Base-by-base conservation (phyloP, 2,113 vertebrate genomes). In the Spheniscus mendiculus region DNA sequence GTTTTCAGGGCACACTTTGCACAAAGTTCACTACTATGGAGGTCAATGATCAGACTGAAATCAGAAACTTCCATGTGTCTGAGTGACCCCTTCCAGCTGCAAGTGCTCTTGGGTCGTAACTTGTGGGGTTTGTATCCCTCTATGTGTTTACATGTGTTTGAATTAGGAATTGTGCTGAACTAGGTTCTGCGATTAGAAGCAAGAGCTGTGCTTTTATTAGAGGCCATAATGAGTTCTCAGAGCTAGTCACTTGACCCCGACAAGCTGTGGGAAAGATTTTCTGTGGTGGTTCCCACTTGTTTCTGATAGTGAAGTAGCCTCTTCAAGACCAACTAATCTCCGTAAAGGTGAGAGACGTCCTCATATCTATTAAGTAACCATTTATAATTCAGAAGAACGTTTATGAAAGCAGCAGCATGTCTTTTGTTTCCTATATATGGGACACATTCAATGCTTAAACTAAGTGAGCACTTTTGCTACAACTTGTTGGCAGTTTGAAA, bases 201-300 rank as follows among this genome's bases (percentile, higher is more conserved):
- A 92, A 95, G 88, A 93, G 44, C 73, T 87, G 44, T 87, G 81
- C 80, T 96, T 96, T 92, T 89, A 91, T 92, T 95, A 93, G 88
- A 92, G 53, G 44, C 69, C 52, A 53, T 70, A 93, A 92, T 78
- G 76, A 95, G 92, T 91, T 91, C 90, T 91, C 80, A 89, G 86
- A 90, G 80, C 18, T 32, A 78, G 45, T 83, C 93, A 89, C 90
- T 95, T 95, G 97, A 96, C 94, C 89, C 90, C 0, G 0, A 71
- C 73, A 93, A 97, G 77, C 86, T 96, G 83, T 91, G 80, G 95
- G 94, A 95, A 97, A 84, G 61, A 56, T 78, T 92, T 93, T 71
- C 76, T 84, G 0, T 59, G 65, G 69, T 82, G 52, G 89, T 95
- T 96, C 94, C 83, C 92, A 95, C 95, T 96, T 93, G 63, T 93